Evolutionary conservation across 2,888 invertebrate genomes (phyloP).

Genomic region (Piscicola geometra): DNA sequence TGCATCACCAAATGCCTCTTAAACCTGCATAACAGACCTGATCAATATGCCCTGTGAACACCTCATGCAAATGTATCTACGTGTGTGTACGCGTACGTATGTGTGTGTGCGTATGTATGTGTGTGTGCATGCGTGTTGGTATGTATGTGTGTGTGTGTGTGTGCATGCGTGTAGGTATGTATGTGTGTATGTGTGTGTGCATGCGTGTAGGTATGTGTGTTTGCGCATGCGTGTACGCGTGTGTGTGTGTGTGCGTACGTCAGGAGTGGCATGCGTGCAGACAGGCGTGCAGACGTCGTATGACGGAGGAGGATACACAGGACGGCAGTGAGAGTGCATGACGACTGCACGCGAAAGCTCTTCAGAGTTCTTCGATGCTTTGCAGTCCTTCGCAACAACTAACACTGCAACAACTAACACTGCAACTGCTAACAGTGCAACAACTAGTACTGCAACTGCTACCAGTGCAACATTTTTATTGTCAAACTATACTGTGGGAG

Average conservation of each 20-base stretch:
- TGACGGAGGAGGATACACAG: too few relatives aligned
- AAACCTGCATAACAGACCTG: not conserved
- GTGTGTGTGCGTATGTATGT: slow-evolving; percentile 11
- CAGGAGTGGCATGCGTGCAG: too few relatives aligned
- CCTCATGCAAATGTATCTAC: not conserved
- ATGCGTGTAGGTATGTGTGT: slow-evolving; percentile 9
- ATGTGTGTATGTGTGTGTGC: slow-evolving; percentile 11
- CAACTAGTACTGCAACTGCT: too few relatives aligned
- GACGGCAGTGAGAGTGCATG: too few relatives aligned
- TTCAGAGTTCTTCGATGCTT: too few relatives aligned
- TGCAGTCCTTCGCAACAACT: too few relatives aligned
- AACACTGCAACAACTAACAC: too few relatives aligned
- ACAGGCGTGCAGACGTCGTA: too few relatives aligned
- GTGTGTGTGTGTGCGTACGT: slow-evolving; percentile 8
- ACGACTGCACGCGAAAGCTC: too few relatives aligned
- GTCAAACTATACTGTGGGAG: too few relatives aligned
- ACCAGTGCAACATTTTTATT: too few relatives aligned
- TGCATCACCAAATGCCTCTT: not conserved
- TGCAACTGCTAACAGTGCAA: too few relatives aligned
- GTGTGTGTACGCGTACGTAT: slow-evolving; percentile 8
- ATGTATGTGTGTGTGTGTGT: slow-evolving; percentile 18
- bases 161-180: slow-evolving; percentile 10
- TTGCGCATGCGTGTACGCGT: slow-evolving; percentile 9
- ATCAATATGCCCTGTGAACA: not conserved
- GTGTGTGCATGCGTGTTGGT: slow-evolving; percentile 1